Base-by-base conservation (phyloP, 2,888 invertebrate genomes). In the Thereva nobilitata region DNA sequence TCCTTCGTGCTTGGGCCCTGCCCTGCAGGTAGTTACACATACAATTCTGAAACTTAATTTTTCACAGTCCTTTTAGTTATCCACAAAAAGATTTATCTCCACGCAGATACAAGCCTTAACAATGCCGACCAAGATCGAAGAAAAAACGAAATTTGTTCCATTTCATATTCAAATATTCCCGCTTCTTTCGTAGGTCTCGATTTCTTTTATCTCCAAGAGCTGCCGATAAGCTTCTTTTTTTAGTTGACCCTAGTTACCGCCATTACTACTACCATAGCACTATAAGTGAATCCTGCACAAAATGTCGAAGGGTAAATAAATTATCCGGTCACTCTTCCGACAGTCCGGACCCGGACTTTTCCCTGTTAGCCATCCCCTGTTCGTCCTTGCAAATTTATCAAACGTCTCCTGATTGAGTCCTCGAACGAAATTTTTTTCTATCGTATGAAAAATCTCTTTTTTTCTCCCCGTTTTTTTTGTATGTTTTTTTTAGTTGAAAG, bases 241-340 rank as follows among this genome's bases (percentile, higher is more conserved):
- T 42, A 61, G 49, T 61, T 61, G 61, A 61, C 50, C 61, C 50
- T 41, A 50, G 34, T 34, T 34, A 12, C 57, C 10, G 7, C 50
- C 23, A 23, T 23, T 23, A 23, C 23, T 23, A 23, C 23, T 23
- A 23, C 23, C 23, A 23, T 23, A 40, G 23, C 49, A 40, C 38
- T 34, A 35, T 50, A 57, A 50, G 50, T 61, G 50, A 38, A 61
- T 49, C 50, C 37, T 7, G 9, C 34, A 12, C 44, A 12, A 38
- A n/a, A 64, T 64, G 55, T 64, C 64, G 64, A 64, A 64, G 66
- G 68, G 66, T 68, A 66, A 66, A 68, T 68, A 68, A 68, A 68
- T 68, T 67, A 66, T 67, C 56, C 47, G 68, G 66, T 35, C 66
- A 64, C 56, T 59, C 63, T 68, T 67, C 40, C 56, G 47, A 53